Percentiles rank a stretch among this genome's conserved stretches.
Conservation (phyloP, 1,140 invertebrate species). For the Zaprionus tsacasi region DNA sequence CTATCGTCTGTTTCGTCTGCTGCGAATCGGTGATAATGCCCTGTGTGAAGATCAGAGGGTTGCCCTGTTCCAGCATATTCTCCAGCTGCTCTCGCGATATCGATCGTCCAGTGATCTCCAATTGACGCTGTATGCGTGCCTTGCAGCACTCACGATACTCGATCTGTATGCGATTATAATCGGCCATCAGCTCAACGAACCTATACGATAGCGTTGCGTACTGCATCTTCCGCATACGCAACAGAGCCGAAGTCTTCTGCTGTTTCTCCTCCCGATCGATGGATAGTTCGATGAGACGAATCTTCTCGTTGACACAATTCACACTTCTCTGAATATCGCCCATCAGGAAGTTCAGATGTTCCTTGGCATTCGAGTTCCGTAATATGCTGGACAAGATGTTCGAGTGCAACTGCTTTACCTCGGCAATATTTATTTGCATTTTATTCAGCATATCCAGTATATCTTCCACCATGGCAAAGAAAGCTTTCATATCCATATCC, state of each 20-base stretch:
- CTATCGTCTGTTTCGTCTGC: constrained; percentile 98
- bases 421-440: neutral
- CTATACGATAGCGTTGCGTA: constrained; percentile 98
- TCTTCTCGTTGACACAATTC: neutral
- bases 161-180: constrained; percentile 99
- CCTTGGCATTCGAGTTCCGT: neutral
- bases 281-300: neutral
- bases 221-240: constrained; percentile 99
- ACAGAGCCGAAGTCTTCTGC: constrained; percentile 95
- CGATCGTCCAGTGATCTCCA: constrained; percentile 97
- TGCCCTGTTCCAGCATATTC: constrained; percentile 98
- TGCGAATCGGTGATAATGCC: constrained; percentile 99
- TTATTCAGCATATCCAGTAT: neutral
- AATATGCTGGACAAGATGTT: constrained; percentile 1
- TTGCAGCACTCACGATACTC: constrained; percentile 99
- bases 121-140: constrained; percentile 98
- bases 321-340: neutral
- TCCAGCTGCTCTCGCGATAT: constrained; percentile 98
- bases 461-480: neutral
- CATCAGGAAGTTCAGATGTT: neutral
- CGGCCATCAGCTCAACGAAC: constrained; percentile 99
- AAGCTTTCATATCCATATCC: neutral
- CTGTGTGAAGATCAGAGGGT: constrained; percentile 98
- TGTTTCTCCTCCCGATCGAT: constrained; percentile 1
- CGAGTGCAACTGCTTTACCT: neutral